Evolutionary conservation across 2,797 vertebrate genomes (phyloP).

Genomic region (Girardinus metallicus): DNA sequence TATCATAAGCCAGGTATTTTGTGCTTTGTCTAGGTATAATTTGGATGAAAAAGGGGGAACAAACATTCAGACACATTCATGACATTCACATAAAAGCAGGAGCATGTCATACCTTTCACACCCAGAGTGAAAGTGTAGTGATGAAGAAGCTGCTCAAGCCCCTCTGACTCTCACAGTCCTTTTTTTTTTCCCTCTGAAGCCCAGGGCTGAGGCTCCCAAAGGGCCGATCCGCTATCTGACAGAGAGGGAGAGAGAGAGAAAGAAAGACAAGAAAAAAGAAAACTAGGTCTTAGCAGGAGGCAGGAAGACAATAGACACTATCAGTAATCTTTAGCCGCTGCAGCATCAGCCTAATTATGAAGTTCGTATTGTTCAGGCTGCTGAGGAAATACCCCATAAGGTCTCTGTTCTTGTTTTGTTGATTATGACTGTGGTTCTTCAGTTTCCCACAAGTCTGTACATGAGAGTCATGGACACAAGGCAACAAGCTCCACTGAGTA

Average conservation of each 20-base stretch:
- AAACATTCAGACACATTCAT: slow-evolving; percentile 40
- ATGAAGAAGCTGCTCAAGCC: slow-evolving; percentile 67
- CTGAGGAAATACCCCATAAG: slow-evolving; percentile 17
- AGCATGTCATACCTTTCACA: slow-evolving; percentile 61
- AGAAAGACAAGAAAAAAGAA: slow-evolving; percentile 34
- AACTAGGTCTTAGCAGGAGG: slow-evolving; percentile 52
- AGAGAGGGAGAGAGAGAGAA: slow-evolving; percentile 31
- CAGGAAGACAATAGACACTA: slow-evolving; percentile 43
- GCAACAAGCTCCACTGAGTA: slow-evolving; percentile 28
- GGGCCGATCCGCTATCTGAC: slow-evolving; percentile 63
- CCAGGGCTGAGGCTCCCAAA: slow-evolving; percentile 54
- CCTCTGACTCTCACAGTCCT: slow-evolving; percentile 58
- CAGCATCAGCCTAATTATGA: slow-evolving; percentile 51
- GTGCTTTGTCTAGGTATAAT: slow-evolving; percentile 40
- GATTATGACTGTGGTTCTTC: slow-evolving; percentile 20
- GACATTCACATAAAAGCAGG: slow-evolving; percentile 66
- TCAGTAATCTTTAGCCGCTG: slow-evolving; percentile 61
- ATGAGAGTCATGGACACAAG: slow-evolving; percentile 28
- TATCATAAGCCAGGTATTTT: slow-evolving; percentile 12
- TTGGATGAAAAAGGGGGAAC: slow-evolving; percentile 29
- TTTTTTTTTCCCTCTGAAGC: slow-evolving; percentile 54
- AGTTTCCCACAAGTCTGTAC: slow-evolving; percentile 36
- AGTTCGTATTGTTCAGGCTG: slow-evolving; percentile 31
- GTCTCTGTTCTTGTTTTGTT: slow-evolving; percentile 30
- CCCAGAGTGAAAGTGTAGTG: slow-evolving; percentile 46